These are phyloP conservation scores for Catocala fraxini DNA, from an alignment of 2,888 invertebrate species.

Conservation along the genomic window DNA sequence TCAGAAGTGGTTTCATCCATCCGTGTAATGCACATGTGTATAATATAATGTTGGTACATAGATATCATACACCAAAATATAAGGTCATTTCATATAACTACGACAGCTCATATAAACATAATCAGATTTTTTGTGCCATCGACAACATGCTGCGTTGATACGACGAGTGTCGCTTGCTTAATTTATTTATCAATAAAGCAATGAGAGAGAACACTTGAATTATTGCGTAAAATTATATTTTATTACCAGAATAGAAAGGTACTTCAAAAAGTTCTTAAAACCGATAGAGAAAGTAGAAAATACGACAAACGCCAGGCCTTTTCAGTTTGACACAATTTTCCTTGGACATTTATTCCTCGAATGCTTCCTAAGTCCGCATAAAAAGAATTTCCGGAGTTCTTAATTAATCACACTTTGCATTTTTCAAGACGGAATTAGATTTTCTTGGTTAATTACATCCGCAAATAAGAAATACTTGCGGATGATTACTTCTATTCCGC, in stretches of 20 bases:
- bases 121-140: neutral
- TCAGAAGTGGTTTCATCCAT: slow-evolving; percentile 21
- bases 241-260: neutral
- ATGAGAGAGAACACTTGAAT: neutral
- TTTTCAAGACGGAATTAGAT: slow-evolving; percentile 11
- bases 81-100: neutral
- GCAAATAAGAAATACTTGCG: slow-evolving; percentile 14
- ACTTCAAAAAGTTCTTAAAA: slow-evolving; percentile 19
- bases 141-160: neutral
- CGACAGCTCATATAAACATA: slow-evolving; percentile 1
- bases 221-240: neutral
- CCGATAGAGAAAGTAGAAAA: slow-evolving; percentile 14
- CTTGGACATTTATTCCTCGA: slow-evolving; percentile 22
- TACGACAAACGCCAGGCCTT: slow-evolving; percentile 14
- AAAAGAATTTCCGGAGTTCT: slow-evolving; percentile 22
- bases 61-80: neutral
- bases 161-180: neutral
- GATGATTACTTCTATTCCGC: slow-evolving; percentile 11
- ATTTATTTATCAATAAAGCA: neutral
- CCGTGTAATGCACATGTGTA: slow-evolving; percentile 10
- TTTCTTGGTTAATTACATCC: slow-evolving; percentile 17
- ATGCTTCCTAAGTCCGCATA: slow-evolving; percentile 18
- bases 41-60: slow-evolving; percentile 5
- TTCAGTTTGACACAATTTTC: slow-evolving; percentile 24
- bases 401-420: slow-evolving; percentile 21